Evolutionary conservation across 2,113 vertebrate genomes (phyloP).

Genomic region (Galbula dea): DNA sequence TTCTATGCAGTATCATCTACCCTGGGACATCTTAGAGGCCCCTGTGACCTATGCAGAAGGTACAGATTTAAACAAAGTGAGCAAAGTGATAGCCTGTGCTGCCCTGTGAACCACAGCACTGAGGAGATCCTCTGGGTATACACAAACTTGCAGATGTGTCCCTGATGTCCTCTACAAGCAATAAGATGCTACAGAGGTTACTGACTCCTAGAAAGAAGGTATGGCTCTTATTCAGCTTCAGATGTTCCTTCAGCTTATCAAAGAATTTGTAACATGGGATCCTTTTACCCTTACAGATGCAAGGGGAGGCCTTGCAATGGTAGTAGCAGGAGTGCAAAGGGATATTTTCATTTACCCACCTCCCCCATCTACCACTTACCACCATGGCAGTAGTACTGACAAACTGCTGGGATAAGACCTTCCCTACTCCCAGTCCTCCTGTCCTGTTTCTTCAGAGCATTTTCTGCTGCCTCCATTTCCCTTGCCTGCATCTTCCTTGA

Average conservation of each 20-base stretch:
- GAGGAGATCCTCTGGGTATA: not conserved
- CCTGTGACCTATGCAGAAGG: not conserved
- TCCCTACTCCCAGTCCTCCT: not conserved
- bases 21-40: not conserved
- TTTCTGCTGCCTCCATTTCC: not conserved
- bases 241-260: not conserved
- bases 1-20: not conserved
- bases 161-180: not conserved
- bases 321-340: not conserved
- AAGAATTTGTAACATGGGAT: not conserved
- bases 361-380: not conserved
- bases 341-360: not conserved
- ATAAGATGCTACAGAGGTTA: not conserved
- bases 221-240: not conserved
- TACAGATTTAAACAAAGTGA: not conserved
- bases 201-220: not conserved
- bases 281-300: not conserved
- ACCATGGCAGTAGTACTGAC: rapidly evolving
- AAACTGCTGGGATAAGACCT: not conserved
- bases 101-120: not conserved
- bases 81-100: not conserved
- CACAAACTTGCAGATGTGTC: not conserved
- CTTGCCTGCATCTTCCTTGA: not conserved
- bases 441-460: not conserved
- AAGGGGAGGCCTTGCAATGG: not conserved